Evolutionary conservation across 2,888 invertebrate species (phyloP).

Genomic region (Drosophila dives): DNA sequence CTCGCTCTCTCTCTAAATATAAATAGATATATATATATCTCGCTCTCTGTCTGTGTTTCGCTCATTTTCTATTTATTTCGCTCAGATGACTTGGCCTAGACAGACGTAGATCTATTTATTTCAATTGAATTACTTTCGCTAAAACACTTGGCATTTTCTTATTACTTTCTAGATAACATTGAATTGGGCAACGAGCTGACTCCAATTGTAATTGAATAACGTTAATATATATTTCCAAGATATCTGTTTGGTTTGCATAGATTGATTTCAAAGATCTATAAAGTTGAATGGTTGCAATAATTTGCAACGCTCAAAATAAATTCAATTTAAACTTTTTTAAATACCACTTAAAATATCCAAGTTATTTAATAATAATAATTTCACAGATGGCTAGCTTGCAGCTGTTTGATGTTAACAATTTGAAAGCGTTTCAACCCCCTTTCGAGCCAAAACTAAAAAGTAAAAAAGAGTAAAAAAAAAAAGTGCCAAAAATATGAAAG

Average conservation of each 20-base stretch:
- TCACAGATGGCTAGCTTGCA: slow-evolving; percentile 12
- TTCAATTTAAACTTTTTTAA: background rate
- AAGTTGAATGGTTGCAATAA: background rate
- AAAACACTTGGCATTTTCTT: slow-evolving; percentile 46
- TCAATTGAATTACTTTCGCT: slow-evolving; percentile 40
- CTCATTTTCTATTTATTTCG: slow-evolving; percentile 42
- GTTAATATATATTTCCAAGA: background rate
- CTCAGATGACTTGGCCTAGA: slow-evolving; percentile 35
- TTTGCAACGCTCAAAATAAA: background rate
- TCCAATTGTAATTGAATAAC: background rate
- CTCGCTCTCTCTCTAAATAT: background rate
- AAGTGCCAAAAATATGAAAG: background rate
- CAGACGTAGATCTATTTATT: slow-evolving; percentile 51
- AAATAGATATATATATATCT: background rate
- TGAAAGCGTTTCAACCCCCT: slow-evolving; percentile 16
- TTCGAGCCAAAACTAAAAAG: slow-evolving; percentile 24
- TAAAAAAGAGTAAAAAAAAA: background rate
- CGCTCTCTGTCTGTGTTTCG: background rate
- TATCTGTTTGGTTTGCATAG: background rate
- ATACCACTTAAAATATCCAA: slow-evolving; percentile 7
- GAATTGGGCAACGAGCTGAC: slow-evolving; percentile 14
- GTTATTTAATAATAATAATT: background rate
- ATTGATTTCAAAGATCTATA: background rate
- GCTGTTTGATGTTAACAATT: slow-evolving; percentile 28
- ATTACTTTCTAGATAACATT: slow-evolving; percentile 27